Conservation (phyloP, 2,113 vertebrate genomes). For the Muntiacus muntjak region DNA sequence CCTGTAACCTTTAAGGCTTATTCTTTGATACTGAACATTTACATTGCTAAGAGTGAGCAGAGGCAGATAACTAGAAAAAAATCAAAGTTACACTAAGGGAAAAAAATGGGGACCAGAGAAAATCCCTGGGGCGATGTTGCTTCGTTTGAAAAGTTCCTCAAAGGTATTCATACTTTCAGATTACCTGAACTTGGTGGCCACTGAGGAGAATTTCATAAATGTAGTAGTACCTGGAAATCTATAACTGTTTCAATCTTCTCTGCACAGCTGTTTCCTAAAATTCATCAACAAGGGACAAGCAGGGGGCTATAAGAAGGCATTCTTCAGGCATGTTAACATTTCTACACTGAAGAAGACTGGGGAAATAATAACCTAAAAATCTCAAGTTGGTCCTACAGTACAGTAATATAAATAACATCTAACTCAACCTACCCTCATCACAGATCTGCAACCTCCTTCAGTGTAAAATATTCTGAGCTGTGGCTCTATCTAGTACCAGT, state of each 20-base stretch:
- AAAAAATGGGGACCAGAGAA: not conserved
- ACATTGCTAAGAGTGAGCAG: not conserved
- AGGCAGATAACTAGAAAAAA: not conserved
- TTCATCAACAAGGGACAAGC: not conserved
- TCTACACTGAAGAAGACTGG: not conserved
- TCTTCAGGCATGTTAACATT: not conserved
- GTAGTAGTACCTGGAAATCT: not conserved
- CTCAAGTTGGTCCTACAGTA: not conserved
- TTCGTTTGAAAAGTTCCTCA: constrained; percentile 22
- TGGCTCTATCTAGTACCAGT: not conserved
- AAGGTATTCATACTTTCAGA: not conserved
- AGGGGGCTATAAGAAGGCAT: not conserved
- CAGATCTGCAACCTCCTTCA: not conserved
- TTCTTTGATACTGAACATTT: not conserved
- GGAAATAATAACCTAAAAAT: not conserved
- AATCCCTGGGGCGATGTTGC: not conserved
- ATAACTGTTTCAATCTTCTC: not conserved
- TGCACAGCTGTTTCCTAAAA: not conserved
- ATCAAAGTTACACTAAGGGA: not conserved
- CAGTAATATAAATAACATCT: not conserved
- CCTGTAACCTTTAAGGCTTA: not conserved
- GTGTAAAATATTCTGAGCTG: not conserved
- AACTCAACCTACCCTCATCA: not conserved
- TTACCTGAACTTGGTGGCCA: not conserved
- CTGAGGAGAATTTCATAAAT: not conserved